Evolutionary conservation across 2,113 vertebrate genomes (phyloP).

Genomic region (Notechis scutatus): DNA sequence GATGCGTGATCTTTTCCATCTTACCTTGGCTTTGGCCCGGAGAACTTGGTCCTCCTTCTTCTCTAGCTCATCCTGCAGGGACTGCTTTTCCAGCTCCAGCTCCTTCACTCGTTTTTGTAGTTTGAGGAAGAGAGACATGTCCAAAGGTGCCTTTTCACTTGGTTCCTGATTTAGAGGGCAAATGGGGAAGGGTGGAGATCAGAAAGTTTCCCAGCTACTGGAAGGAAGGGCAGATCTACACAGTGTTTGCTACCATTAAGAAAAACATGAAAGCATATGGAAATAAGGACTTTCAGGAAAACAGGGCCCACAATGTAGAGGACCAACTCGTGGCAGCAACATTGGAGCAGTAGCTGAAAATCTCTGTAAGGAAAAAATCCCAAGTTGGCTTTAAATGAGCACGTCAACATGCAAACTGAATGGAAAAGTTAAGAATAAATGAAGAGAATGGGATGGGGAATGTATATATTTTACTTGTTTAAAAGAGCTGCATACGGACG

Average conservation of each 20-base stretch:
- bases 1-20: neutral
- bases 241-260: neutral
- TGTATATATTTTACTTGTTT: conserved; percentile 27
- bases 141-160: conserved; percentile 80
- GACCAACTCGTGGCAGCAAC: neutral
- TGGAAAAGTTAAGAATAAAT: neutral
- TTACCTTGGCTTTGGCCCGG: conserved; percentile 86
- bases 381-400: neutral
- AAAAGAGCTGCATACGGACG: conserved; percentile 16
- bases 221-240: conserved; percentile 11
- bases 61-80: conserved; percentile 92
- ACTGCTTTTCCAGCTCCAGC: conserved; percentile 93
- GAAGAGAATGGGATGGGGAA: neutral
- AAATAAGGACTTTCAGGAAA: neutral
- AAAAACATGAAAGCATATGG: neutral
- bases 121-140: conserved; percentile 96
- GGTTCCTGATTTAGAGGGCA: conserved; percentile 74
- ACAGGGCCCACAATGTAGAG: neutral
- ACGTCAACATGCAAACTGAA: neutral
- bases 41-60: conserved; percentile 90
- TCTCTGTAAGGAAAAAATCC: neutral
- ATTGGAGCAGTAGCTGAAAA: neutral
- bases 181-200: conserved; percentile 31
- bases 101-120: conserved; percentile 95
- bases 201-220: conserved; percentile 19